A percentile compares a stretch with the other conserved stretches of the same genome.
phyloP scores from a whole-genome alignment of 2,113 vertebrate genomes.

The Cryptotis parvus region DNA sequence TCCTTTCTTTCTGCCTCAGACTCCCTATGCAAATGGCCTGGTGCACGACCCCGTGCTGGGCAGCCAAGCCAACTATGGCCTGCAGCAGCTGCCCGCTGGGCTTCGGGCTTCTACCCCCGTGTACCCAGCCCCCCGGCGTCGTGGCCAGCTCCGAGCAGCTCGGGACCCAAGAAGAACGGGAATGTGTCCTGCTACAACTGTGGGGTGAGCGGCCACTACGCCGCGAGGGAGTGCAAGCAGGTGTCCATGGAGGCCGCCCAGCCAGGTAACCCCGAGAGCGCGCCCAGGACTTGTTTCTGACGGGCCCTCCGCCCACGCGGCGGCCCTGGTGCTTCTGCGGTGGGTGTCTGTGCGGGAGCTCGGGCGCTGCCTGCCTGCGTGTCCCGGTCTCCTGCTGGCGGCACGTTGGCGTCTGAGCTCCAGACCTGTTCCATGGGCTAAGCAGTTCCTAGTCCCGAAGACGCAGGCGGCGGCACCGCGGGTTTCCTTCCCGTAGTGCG shows the following conservation, averaged over 20 bases:
- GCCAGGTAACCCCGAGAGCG: constrained; percentile 93
- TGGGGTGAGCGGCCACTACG: constrained; percentile 94
- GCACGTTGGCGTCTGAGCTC: constrained; percentile 49
- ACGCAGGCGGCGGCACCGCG: not conserved
- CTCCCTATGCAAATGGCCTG: constrained; percentile 90
- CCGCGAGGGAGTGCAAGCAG: constrained; percentile 97
- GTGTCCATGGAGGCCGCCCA: constrained; percentile 94
- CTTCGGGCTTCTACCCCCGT: constrained; percentile 92
- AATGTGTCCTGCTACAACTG: constrained; percentile 97
- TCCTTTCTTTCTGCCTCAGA: constrained; percentile 92
- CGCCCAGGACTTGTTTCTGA: constrained; percentile 90
- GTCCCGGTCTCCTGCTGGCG: constrained; percentile 37
- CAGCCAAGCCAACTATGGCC: constrained; percentile 93
- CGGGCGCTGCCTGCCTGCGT: no score
- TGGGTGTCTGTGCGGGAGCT: no score
- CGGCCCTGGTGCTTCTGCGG: constrained; percentile 78
- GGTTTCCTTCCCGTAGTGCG: not conserved
- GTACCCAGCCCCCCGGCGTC: constrained; percentile 90
- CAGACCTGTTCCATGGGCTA: not conserved
- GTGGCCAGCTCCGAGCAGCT: constrained; percentile 90
- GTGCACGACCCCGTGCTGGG: constrained; percentile 95
- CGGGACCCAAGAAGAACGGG: constrained; percentile 94
- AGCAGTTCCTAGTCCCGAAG: constrained; percentile 35
- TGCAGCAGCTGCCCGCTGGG: constrained; percentile 93
- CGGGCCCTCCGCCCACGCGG: constrained; percentile 73